Evolutionary conservation across 2,113 vertebrate genomes (phyloP), one percentile per base, ranked within the genome.

Genomic region (Carassius carassius): DNA sequence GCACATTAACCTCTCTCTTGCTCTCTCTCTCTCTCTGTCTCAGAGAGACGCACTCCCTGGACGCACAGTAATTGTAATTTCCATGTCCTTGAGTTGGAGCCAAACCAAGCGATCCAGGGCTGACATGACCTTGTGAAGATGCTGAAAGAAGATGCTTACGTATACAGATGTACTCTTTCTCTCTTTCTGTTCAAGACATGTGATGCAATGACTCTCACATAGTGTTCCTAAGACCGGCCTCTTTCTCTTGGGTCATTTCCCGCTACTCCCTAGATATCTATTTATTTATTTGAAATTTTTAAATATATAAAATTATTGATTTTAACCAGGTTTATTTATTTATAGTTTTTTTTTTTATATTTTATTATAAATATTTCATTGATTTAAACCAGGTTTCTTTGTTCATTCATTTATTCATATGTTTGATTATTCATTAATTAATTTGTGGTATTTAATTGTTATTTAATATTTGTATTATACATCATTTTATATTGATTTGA

Each of bases 61-160:
- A 75, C 6, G 29, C 73, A 75, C 60, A 49, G 37, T 82, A 49
- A 81, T 80, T 62, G 54, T 85, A 58, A 85, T 35, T 14, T 72
- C 23, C 29, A 8, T 54, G 78, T 73, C 78, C 56, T 81, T 85
- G 84, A 23, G 47, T 32, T 65, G 72, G 72, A 44, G 60, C 79
- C 85, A 86, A 32, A 11, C 72, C 82, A 77, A 76, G 74, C 62
- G 41, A 37, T 8, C 6, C 51, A 65, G 11, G 41, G 72, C 12
- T 74, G 11, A 49, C 41, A 13, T 74, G 65, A 29, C 77, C 69
- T 69, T 85, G 75, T 81, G 21, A 29, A 35, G 69, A 74, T 80
- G 77, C 77, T 62, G 56, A 75, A 51, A 58, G 60, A 62, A 62
- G 41, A 10, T 13, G 17, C 9, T 21, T 10, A 77, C 17, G 14